Evolutionary conservation across 2,113 vertebrate species (phyloP), one percentile per base, ranked within the genome.

Genomic region (Ovis canadensis): DNA sequence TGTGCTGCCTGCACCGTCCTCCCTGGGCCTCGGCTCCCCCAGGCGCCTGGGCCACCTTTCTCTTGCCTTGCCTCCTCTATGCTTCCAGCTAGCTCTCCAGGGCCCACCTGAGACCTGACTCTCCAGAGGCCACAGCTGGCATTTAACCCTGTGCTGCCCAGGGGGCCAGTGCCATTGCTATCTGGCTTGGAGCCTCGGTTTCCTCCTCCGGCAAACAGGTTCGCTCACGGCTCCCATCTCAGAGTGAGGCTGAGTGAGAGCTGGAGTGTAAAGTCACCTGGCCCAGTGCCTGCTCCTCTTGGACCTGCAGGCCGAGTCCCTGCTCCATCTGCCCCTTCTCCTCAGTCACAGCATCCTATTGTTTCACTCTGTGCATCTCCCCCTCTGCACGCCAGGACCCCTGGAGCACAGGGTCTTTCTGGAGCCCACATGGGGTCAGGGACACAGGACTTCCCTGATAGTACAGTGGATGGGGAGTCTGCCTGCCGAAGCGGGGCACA

Each of bases 221-320:
- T 29, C 1, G 16, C 7, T 52, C 21, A 0, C 0, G 45, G 62
- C 17, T 21, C 90, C 89, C 1, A 6, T 13, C 54, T 59, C 31
- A 16, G 55, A 71, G 80, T 3, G 21, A 48, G 77, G 27, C 11
- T 4, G 54, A 45, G 45, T 2, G 62, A 59, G 29, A 4, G 33
- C 33, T 10, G 0, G n/a, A 7, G 9, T 3, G 7, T n/a, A 33
- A 48, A 23, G 71, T 12, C 45, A 13, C 25, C 50, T 31, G 33
- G 86, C 3, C 6, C 33, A 1, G 25, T 2, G 10, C 33, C 1
- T 8, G 77, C 27, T 29, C 23, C 40, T 85, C 86, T 59, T 0
- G 0, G 55, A 3, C 31, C 19, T 5, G 0, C 48, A 11, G 29
- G 1, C 10, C 11, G 0, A 2, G 9, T 29, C 9, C 3, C 59